Percentiles rank a stretch among this genome's conserved stretches.
These are phyloP conservation scores for Drosophila picticornis DNA, from an alignment of 2,888 invertebrate genomes.

Conservation along the genomic window DNA sequence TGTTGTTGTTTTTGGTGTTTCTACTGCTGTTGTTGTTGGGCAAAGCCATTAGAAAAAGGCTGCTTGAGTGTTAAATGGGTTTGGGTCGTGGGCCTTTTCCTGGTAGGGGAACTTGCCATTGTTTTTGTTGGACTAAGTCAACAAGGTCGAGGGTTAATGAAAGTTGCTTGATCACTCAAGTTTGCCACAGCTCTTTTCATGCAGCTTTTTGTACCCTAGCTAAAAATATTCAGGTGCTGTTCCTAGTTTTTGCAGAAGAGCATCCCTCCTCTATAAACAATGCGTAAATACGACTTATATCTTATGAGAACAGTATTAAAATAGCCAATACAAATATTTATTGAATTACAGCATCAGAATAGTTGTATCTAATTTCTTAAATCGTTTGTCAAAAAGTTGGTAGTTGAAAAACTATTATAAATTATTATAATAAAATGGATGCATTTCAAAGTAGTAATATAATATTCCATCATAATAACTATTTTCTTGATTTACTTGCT, in stretches of 20 bases:
- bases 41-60: conserved; percentile 74
- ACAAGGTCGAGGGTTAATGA: conserved; percentile 76
- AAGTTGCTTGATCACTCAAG: conserved; percentile 46
- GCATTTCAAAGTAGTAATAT: background rate
- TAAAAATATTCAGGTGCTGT: conserved; percentile 3
- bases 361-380: background rate
- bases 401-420: background rate
- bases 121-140: conserved; percentile 76
- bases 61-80: conserved; percentile 52
- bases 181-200: background rate
- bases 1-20: conserved; percentile 30
- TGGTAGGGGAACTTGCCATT: conserved; percentile 51
- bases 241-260: background rate
- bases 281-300: background rate
- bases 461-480: background rate
- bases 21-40: conserved; percentile 19
- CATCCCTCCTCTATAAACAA: background rate
- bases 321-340: background rate
- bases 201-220: background rate
- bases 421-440: background rate
- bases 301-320: background rate
- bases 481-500: background rate
- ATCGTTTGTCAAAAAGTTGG: background rate
- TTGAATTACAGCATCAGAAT: background rate
- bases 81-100: conserved; percentile 30